These are phyloP conservation scores for Laothoe populi DNA, from an alignment of 2,888 invertebrate genomes.

Conservation along the genomic window DNA sequence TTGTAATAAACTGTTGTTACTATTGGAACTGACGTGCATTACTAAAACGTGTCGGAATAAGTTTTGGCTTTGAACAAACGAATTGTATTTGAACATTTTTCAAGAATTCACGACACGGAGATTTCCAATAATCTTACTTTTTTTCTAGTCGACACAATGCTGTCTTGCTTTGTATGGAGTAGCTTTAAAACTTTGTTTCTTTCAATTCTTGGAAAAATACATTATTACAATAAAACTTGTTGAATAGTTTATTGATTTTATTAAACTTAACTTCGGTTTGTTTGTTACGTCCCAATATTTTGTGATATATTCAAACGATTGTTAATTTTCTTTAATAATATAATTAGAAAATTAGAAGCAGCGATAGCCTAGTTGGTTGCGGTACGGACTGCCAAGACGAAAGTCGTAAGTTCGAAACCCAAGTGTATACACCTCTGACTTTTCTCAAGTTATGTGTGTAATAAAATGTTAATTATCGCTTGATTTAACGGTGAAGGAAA, in stretches of 20 bases:
- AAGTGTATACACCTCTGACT: too few species aligned
- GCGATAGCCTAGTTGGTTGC: too few species aligned
- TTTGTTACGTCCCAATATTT: background rate
- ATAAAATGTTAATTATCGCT: too few species aligned
- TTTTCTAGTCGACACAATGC: background rate
- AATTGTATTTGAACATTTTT: constrained; percentile 2
- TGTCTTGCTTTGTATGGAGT: background rate
- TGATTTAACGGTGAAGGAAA: too few species aligned
- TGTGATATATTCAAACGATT: too few species aligned
- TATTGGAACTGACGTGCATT: background rate
- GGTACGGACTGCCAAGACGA: too few species aligned
- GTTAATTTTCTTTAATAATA: too few species aligned
- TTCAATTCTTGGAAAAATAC: background rate
- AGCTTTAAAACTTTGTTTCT: background rate
- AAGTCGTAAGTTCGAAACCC: too few species aligned
- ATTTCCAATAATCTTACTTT: background rate
- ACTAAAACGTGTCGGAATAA: constrained; percentile 6
- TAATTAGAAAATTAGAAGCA: too few species aligned
- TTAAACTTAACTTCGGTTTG: background rate
- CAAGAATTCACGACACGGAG: background rate
- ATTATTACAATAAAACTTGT: too few species aligned
- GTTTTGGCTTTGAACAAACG: constrained; percentile 9
- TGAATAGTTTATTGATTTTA: too few species aligned
- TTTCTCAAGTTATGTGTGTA: too few species aligned
- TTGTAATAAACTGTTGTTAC: background rate